Evolutionary conservation across 2,888 invertebrate genomes (phyloP).

Genomic region (Cyrtodaria siliqua): DNA sequence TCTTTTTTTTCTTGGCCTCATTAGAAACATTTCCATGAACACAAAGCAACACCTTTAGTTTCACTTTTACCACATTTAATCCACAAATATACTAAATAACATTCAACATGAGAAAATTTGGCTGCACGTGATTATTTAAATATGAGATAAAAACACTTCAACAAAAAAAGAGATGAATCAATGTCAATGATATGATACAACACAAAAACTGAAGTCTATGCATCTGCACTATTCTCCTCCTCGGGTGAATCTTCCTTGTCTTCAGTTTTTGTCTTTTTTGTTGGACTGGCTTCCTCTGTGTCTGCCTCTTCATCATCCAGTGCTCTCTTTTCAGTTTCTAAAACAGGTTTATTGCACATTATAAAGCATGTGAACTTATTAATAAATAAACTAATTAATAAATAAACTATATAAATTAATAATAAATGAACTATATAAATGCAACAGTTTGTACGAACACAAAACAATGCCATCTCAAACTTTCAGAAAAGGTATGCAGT

Average conservation of each 20-base stretch:
- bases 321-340: constrained; percentile 56
- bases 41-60: background rate
- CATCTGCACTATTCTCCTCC: constrained; percentile 37
- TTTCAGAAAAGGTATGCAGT: too few relatives aligned
- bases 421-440: too few relatives aligned
- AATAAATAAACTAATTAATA: too few relatives aligned
- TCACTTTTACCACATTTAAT: constrained; percentile 60
- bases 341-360: too few relatives aligned
- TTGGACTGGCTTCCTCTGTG: constrained; percentile 74
- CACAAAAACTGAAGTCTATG: constrained; percentile 26
- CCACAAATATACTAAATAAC: constrained; percentile 62
- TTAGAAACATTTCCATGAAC: too few relatives aligned
- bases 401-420: too few relatives aligned
- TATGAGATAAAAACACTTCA: constrained; percentile 55
- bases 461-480: too few relatives aligned
- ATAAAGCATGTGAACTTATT: too few relatives aligned
- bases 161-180: constrained; percentile 55
- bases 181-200: constrained; percentile 36
- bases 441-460: too few relatives aligned
- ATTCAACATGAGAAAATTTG: constrained; percentile 62
- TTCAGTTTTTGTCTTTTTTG: constrained; percentile 74
- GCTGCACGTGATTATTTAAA: constrained; percentile 57
- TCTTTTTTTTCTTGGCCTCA: too few relatives aligned
- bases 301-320: constrained; percentile 67
- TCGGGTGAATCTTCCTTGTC: constrained; percentile 49